phyloP scores from a whole-genome alignment of 2,113 vertebrate genomes.

The Lagopus leucura region DNA sequence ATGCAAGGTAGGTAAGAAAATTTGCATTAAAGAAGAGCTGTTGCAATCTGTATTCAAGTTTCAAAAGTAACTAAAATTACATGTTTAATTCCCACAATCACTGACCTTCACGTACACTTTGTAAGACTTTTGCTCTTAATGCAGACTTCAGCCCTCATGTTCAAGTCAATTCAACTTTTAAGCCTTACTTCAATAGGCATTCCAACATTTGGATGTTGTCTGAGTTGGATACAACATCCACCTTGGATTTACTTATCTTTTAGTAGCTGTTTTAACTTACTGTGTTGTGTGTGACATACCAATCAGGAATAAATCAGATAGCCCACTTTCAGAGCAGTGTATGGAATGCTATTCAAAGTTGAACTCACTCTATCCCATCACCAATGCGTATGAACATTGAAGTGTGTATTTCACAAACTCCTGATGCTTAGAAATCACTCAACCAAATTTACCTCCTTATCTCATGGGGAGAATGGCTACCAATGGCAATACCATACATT shows the following conservation, averaged over 20 bases:
- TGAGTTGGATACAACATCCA: neutral
- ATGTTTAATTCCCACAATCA: neutral
- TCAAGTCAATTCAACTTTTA: neutral
- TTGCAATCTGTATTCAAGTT: neutral
- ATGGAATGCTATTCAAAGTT: neutral
- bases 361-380: neutral
- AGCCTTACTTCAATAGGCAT: neutral
- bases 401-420: neutral
- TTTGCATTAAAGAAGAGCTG: neutral
- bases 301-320: neutral
- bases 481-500: too few relatives aligned
- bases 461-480: neutral
- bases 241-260: neutral
- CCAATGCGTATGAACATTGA: neutral
- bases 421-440: neutral
- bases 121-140: neutral
- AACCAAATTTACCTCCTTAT: neutral
- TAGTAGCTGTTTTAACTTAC: neutral
- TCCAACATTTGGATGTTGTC: neutral
- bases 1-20: neutral
- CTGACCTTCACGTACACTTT: neutral
- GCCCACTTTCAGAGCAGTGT: neutral
- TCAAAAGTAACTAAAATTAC: neutral
- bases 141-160: neutral
- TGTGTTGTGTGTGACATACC: neutral